Conservation (phyloP, 2,888 invertebrate species). For the Salpingus planirostris region DNA sequence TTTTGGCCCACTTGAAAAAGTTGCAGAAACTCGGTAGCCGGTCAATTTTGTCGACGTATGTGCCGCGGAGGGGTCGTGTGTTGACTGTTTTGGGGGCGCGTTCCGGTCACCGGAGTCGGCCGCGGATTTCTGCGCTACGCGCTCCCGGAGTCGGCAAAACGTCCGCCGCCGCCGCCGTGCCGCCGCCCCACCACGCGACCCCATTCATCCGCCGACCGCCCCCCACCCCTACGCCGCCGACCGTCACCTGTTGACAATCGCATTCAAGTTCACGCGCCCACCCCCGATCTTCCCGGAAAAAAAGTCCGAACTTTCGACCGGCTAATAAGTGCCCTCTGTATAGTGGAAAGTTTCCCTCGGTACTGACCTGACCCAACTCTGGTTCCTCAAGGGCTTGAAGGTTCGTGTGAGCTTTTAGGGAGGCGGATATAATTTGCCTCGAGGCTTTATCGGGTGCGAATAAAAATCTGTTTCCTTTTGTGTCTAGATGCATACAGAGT, state of each 20-base stretch:
- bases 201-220: conserved; percentile 19
- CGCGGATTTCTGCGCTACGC: conserved; percentile 18
- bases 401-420: too few relatives aligned
- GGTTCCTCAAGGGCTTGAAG: too few relatives aligned
- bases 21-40: background rate
- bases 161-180: conserved; percentile 11
- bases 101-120: conserved; percentile 20
- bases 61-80: conserved; percentile 9
- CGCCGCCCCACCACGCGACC: conserved; percentile 10
- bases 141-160: conserved; percentile 12
- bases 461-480: too few relatives aligned
- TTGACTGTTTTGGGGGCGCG: conserved; percentile 14
- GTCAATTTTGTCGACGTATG: conserved; percentile 6
- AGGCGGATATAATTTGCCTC: too few relatives aligned
- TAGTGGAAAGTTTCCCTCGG: too few relatives aligned
- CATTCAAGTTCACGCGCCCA: conserved; percentile 6
- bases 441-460: too few relatives aligned
- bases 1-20: too few relatives aligned
- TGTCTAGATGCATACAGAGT: too few relatives aligned
- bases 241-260: conserved; percentile 31
- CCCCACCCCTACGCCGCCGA: conserved; percentile 16
- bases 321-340: background rate
- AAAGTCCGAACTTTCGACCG: background rate
- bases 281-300: background rate
- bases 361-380: too few relatives aligned